Conservation (phyloP, 1,140 invertebrate genomes). For the Physella acuta region DNA sequence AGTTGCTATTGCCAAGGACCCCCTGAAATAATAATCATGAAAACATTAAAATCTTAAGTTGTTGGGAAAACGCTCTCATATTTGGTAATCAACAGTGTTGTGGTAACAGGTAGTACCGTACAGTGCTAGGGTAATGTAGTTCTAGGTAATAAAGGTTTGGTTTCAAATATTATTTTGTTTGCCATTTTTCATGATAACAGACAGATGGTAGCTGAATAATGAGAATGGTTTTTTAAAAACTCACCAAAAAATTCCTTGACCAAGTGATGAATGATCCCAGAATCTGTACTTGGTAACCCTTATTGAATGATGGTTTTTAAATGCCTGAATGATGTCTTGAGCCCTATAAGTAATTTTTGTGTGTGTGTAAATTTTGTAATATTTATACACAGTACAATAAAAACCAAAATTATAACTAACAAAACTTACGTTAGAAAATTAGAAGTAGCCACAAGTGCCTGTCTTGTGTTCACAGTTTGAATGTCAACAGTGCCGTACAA, state of each 20-base stretch:
- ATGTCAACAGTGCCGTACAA: slow-evolving; percentile 19
- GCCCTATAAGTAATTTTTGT: slow-evolving; percentile 2
- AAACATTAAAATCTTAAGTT: too few species aligned
- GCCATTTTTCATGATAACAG: too few species aligned
- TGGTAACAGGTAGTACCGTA: too few species aligned
- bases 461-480: slow-evolving; percentile 14
- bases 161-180: too few species aligned
- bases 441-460: slow-evolving; percentile 17
- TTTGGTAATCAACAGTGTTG: too few species aligned
- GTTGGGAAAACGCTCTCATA: too few species aligned
- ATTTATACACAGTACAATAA: background rate
- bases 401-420: too few species aligned
- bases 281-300: slow-evolving; percentile 18
- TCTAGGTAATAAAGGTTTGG: too few species aligned
- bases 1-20: background rate
- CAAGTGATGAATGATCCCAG: slow-evolving; percentile 14
- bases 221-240: background rate
- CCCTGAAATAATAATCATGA: too few species aligned
- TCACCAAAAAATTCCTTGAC: slow-evolving; percentile 12
- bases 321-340: slow-evolving; percentile 7
- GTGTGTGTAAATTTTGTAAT: background rate
- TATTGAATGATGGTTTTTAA: slow-evolving; percentile 10
- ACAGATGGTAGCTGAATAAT: too few species aligned
- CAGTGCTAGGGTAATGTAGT: too few species aligned
- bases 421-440: slow-evolving; percentile 14